Base-by-base conservation (phyloP, 2,113 vertebrate species). In the Anser cygnoides region DNA sequence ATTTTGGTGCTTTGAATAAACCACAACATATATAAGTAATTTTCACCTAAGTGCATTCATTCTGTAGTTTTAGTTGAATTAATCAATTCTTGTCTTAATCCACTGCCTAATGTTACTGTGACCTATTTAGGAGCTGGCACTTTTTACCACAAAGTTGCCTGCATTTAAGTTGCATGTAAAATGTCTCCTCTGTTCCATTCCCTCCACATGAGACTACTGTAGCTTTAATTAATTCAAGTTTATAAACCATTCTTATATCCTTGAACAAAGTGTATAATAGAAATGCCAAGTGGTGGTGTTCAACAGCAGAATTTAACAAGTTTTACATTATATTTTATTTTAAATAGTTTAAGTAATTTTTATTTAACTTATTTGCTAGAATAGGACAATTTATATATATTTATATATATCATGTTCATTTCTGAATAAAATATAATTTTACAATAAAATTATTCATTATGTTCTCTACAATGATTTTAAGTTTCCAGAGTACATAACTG, bases 171-270 rank as follows among this genome's bases (percentile, higher is more conserved):
- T 0, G 0, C 21, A 44, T 31, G 49, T 35, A 72, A 91, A 93
- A 90, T 77, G 7, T 61, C 16, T 89, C 29, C 4, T 74, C 37
- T 71, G 41, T 86, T 84, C 22, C 20, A 54, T 46, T 87, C 28
- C 23, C 26, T 89, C 49, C 61, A 67, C 65, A 41, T 59, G 44
- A 91, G 33, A 94, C 35, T 68, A 73, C 78, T 71, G 52, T 54
- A 21, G 13, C 14, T 68, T 93, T 93, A 92, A 95, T 92, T 92
- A 80, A 84, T 82, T 84, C 6, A n/a, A 6, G 2, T 84, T 96
- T 91, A 73, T 62, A 90, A 78, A 82, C 8, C 12, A 44, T 79
- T 84, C n/a, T 84, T 18, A 55, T 73, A 68, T 44, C 57, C 29
- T 81, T 74, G 31, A 11, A 62, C 73, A n/a, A 93, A 84, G 19